Evolutionary conservation across 2,113 vertebrate species (phyloP), one percentile per base, ranked within the genome.

Genomic region (Gulo gulo): DNA sequence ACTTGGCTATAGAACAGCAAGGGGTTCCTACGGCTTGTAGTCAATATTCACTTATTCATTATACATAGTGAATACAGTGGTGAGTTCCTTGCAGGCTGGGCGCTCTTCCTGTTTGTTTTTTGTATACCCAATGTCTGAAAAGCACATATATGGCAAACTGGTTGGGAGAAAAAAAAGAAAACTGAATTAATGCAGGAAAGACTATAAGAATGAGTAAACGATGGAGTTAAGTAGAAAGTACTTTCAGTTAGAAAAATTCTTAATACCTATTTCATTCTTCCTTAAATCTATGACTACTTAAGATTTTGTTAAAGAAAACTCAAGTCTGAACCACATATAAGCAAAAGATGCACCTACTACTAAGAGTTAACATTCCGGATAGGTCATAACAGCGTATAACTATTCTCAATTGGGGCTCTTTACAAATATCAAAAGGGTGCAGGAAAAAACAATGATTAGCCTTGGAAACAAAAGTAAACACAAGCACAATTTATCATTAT

Each of bases 401-500:
- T 94, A 80, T 81, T 97, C 86, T 92, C 45, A 90, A 55, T 21
- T 78, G 57, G 63, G 26, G 71, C 24, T 81, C 90, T 96, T 65
- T 85, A 63, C 31, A 95, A 94, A 81, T 96, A 97, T 91, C 87
- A 95, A 92, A 97, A 96, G 86, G 18, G 31, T 93, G 10, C 13
- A 87, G 61, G 73, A 92, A 95, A 84, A 52, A 85, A 73, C 39
- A 95, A 95, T 3, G 85, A 94, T 94, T 97, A 94, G 42, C 82
- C 65, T 90, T 95, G 71, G 87, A 96, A 97, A 96, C 86, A 36
- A 95, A 97, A 95, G 80, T 88, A 90, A 94, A 95, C 20, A 91
- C 50, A 94, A 97, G 69, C 57, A 90, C 20, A 85, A 83, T 96
- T 92, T 85, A 91, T 95, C 88, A 94, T 94, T 89, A 94, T 42